phyloP scores from a whole-genome alignment of 2,113 vertebrate genomes.

The Gobiocypris rarus region DNA sequence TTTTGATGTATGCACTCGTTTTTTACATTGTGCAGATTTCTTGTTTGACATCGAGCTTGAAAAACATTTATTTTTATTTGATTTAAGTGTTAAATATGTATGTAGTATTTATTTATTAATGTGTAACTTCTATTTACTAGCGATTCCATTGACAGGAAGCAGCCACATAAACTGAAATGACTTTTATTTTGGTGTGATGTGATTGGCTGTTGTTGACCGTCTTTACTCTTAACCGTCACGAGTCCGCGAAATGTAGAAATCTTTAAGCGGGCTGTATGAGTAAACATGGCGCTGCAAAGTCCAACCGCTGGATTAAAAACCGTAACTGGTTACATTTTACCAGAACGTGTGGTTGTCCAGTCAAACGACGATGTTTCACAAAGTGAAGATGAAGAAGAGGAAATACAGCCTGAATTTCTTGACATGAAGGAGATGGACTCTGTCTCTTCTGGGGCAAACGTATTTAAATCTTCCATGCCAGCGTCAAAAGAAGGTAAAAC shows the following conservation, averaged over 20 bases:
- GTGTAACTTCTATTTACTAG: not conserved
- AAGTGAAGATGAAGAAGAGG: constrained; percentile 49
- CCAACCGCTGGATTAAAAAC: not conserved
- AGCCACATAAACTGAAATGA: not conserved
- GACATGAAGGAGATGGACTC: constrained; percentile 58
- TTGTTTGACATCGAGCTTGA: not conserved
- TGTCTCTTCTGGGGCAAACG: constrained; percentile 46
- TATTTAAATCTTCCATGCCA: constrained; percentile 25
- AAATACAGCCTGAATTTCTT: constrained; percentile 57
- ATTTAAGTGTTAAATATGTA: no score
- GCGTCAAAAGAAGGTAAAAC: constrained; percentile 46
- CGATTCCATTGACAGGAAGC: not conserved
- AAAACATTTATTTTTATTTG: not conserved
- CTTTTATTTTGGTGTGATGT: constrained; percentile 3
- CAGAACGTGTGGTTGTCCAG: not conserved
- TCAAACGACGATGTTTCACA: constrained; percentile 18
- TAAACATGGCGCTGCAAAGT: not conserved
- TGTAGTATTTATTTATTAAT: not conserved
- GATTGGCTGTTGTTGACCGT: not conserved
- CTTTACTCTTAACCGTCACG: not conserved
- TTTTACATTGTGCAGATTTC: not conserved
- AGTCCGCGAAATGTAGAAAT: not conserved
- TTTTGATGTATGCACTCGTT: not conserved
- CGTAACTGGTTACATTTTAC: constrained; percentile 54
- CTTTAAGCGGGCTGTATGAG: not conserved